Evolutionary conservation across 2,888 invertebrate genomes (phyloP).

Genomic region (Cantharis lateralis): DNA sequence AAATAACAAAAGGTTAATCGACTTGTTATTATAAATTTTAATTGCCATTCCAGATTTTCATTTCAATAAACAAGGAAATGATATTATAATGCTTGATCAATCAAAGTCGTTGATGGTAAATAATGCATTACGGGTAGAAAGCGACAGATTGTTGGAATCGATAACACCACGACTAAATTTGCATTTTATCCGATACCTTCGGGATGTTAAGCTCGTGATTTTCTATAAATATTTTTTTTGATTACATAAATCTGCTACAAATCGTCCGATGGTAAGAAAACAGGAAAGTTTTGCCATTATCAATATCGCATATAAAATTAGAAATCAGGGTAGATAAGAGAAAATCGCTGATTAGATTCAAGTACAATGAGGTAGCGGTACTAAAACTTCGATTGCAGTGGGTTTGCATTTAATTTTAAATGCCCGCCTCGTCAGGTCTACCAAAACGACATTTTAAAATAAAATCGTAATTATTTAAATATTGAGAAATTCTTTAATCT

Average conservation of each 20-base stretch:
- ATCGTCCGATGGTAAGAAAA: background rate
- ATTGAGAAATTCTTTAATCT: background rate
- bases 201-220: background rate
- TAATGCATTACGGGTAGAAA: slow-evolving; percentile 17
- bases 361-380: background rate
- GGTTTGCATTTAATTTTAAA: too few relatives aligned
- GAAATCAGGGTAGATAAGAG: background rate
- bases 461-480: background rate
- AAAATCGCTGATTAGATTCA: background rate
- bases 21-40: background rate
- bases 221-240: background rate
- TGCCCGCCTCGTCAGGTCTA: too few relatives aligned
- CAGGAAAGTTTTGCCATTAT: background rate
- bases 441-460: background rate
- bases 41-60: background rate
- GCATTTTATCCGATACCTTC: slow-evolving; percentile 12
- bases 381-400: background rate
- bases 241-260: background rate
- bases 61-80: background rate
- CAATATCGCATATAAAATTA: background rate
- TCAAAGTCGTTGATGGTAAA: slow-evolving; percentile 5
- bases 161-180: slow-evolving; percentile 25
- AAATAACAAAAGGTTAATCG: background rate
- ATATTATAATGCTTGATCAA: background rate
- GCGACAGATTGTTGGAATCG: slow-evolving; percentile 8